Evolutionary conservation across 2,888 invertebrate genomes (phyloP).

Genomic region (Aelia acuminata): DNA sequence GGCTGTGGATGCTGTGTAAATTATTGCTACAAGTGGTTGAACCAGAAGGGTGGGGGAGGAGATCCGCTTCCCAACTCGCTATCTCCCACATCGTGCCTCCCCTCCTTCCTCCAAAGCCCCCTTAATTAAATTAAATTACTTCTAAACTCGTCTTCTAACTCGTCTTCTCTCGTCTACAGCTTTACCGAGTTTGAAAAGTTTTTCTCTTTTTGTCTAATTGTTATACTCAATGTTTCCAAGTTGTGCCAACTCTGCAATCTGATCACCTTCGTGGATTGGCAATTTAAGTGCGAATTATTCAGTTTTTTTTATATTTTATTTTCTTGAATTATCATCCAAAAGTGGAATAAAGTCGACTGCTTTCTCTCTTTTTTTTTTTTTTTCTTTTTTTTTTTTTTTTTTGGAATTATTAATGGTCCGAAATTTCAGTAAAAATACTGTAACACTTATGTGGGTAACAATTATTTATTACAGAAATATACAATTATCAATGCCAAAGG

Average conservation of each 20-base stretch:
- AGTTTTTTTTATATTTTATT: too few relatives aligned
- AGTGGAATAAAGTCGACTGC: too few relatives aligned
- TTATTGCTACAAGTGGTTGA: neutral
- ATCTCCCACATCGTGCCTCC: neutral
- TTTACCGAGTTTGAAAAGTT: neutral
- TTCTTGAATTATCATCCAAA: too few relatives aligned
- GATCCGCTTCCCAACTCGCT: neutral
- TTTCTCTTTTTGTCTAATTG: neutral
- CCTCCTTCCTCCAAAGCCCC: neutral
- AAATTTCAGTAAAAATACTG: too few relatives aligned
- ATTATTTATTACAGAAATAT: too few relatives aligned
- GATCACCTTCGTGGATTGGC: neutral
- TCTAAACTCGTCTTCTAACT: neutral
- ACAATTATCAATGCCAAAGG: too few relatives aligned
- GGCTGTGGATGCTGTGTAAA: neutral
- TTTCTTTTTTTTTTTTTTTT: too few relatives aligned
- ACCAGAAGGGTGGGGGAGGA: too few relatives aligned
- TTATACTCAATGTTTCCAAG: neutral
- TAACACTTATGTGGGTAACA: too few relatives aligned
- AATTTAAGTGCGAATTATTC: neutral
- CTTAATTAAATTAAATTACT: conserved; percentile 42
- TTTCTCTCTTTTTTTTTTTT: too few relatives aligned
- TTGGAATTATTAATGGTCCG: too few relatives aligned
- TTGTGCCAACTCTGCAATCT: neutral
- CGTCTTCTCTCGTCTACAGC: too few relatives aligned